Conservation (phyloP, 2,113 vertebrate genomes). For the Rhabdornis inornatus region DNA sequence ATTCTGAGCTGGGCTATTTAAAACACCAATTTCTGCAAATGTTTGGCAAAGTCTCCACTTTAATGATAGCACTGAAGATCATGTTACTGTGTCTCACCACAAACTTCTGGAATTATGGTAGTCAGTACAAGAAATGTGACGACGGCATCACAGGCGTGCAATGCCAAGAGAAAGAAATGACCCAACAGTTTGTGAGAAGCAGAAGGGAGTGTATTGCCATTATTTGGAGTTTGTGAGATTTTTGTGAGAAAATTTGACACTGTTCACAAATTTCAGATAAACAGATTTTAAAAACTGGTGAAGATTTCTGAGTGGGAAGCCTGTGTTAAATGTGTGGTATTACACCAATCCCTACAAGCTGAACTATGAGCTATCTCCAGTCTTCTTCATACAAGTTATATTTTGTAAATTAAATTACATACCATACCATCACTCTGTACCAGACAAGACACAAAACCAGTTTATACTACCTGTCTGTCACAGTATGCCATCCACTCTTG, state of each 20-base stretch:
- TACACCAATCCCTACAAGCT: neutral
- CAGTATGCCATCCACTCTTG: neutral
- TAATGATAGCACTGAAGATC: neutral
- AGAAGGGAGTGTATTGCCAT: neutral
- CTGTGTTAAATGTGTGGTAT: neutral
- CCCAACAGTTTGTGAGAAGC: neutral
- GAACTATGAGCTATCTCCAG: neutral
- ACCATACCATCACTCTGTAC: neutral
- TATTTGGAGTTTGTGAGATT: neutral
- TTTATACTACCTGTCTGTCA: neutral
- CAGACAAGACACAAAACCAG: neutral
- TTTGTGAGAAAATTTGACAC: neutral
- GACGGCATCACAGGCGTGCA: neutral
- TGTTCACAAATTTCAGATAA: neutral
- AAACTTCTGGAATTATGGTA: neutral
- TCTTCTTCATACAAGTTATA: neutral
- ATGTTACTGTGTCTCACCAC: neutral
- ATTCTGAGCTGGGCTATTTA: conserved; percentile 47
- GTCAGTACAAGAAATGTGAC: neutral
- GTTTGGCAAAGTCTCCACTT: neutral
- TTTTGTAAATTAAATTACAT: neutral
- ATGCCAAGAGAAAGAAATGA: neutral
- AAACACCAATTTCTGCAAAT: conserved; percentile 2
- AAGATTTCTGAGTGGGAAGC: neutral
- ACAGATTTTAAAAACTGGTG: neutral